These are phyloP conservation scores for Dufourea novaeangliae DNA, from an alignment of 1,140 invertebrate species.

Conservation along the genomic window DNA sequence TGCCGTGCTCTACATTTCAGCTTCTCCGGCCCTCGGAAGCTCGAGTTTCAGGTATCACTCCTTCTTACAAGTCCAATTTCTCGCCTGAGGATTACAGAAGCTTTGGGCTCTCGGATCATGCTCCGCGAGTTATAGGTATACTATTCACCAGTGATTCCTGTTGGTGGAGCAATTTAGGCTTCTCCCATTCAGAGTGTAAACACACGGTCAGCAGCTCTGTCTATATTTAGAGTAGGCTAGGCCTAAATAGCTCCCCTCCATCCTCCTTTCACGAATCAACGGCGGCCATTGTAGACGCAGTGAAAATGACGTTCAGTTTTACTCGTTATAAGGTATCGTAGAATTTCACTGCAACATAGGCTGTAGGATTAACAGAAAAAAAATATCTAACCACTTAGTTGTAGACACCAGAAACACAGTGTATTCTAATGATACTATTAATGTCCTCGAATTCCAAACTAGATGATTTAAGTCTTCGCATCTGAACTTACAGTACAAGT, in stretches of 20 bases:
- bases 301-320: not conserved
- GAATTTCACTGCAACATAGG: not conserved
- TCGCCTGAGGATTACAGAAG: not conserved
- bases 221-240: not conserved
- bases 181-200: conserved; percentile 1
- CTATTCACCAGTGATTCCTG: conserved; percentile 1
- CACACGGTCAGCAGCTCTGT: conserved; percentile 1
- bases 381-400: not conserved
- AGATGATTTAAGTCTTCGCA: too few species aligned
- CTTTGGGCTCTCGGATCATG: not conserved
- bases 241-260: not conserved
- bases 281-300: not conserved
- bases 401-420: too few species aligned
- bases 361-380: not conserved
- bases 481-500: too few species aligned
- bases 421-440: too few species aligned
- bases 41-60: too few species aligned
- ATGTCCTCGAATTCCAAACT: too few species aligned
- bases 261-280: not conserved
- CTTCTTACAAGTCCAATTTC: not conserved
- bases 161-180: conserved; percentile 3
- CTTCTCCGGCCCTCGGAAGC: not conserved
- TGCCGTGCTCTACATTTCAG: too few species aligned
- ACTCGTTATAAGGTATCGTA: not conserved
- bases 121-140: not conserved